Percentiles rank a stretch among this genome's conserved stretches.
Evolutionary conservation across 2,888 invertebrate genomes (phyloP).

Genomic region (Trissolcus brochymenae): DNA sequence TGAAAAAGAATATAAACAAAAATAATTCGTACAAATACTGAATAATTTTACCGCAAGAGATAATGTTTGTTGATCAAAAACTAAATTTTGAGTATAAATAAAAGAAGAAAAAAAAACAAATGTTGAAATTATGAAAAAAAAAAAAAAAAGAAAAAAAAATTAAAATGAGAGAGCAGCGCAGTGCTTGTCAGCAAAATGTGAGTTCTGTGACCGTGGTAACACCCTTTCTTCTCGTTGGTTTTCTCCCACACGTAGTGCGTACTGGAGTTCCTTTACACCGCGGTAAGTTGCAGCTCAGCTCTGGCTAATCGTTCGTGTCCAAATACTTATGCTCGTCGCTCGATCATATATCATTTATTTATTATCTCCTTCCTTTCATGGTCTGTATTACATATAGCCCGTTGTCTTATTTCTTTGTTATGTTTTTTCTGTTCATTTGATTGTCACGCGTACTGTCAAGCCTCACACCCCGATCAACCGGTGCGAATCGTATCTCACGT

Average conservation of each 20-base stretch:
- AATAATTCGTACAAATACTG: neutral
- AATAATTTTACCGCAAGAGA: no score
- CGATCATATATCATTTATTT: slow-evolving; percentile 70
- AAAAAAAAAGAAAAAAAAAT: slow-evolving; percentile 2
- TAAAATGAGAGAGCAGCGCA: slow-evolving; percentile 61
- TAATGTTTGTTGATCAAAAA: no score
- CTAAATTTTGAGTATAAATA: neutral
- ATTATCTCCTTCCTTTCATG: slow-evolving; percentile 66
- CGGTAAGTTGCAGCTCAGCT: slow-evolving; percentile 90
- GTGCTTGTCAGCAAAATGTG: slow-evolving; percentile 68
- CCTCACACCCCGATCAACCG: slow-evolving; percentile 24
- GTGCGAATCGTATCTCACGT: slow-evolving; percentile 21
- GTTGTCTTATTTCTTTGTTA: slow-evolving; percentile 53
- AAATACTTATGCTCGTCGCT: slow-evolving; percentile 72
- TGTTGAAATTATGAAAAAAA: neutral
- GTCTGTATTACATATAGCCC: slow-evolving; percentile 58
- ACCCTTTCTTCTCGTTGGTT: slow-evolving; percentile 77
- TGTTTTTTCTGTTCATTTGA: slow-evolving; percentile 24
- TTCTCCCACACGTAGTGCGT: slow-evolving; percentile 87
- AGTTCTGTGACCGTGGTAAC: slow-evolving; percentile 77
- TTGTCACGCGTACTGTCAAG: slow-evolving; percentile 60
- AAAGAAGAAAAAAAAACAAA: slow-evolving; percentile 9
- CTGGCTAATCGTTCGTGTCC: slow-evolving; percentile 74
- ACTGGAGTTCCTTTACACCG: slow-evolving; percentile 99
- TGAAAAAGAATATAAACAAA: slow-evolving; percentile 3